phyloP scores from a whole-genome alignment of 2,888 invertebrate genomes.

The Keiferia lycopersicella region DNA sequence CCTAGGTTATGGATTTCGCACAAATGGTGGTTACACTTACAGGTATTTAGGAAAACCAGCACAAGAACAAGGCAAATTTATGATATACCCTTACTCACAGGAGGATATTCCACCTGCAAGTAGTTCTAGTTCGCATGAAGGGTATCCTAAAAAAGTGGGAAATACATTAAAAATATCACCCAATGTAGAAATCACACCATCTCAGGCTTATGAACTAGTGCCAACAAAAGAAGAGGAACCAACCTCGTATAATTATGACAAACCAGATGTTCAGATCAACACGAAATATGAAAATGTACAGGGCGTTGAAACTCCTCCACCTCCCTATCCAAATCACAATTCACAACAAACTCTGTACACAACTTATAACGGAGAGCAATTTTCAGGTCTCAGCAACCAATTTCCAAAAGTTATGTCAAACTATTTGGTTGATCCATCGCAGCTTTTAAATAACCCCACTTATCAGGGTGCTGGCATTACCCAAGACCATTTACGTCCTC shows the following conservation, averaged over 20 bases:
- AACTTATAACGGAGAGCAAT: constrained; percentile 72
- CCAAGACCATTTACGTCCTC: constrained; percentile 68
- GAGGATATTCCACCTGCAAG: constrained; percentile 78
- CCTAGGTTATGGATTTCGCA: constrained; percentile 85
- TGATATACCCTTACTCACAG: constrained; percentile 87
- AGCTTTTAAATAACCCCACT: constrained; percentile 68
- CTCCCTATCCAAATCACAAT: constrained; percentile 37
- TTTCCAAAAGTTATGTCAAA: constrained; percentile 75
- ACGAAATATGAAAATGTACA: constrained; percentile 52
- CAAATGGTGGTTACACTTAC: constrained; percentile 77
- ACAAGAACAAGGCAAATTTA: constrained; percentile 79
- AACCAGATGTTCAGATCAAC: constrained; percentile 55
- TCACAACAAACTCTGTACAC: constrained; percentile 55
- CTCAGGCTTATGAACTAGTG: constrained; percentile 78
- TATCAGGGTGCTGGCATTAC: constrained; percentile 77
- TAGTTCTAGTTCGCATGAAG: constrained; percentile 35
- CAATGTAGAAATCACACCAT: constrained; percentile 81
- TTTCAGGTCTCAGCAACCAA: constrained; percentile 69
- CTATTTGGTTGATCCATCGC: constrained; percentile 71
- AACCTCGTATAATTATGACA: constrained; percentile 59
- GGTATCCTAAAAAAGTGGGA: constrained; percentile 34
- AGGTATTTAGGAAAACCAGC: constrained; percentile 72
- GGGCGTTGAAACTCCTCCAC: constrained; percentile 50
- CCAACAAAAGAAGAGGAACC: constrained; percentile 58
- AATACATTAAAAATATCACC: constrained; percentile 48